Evolutionary conservation across 2,113 vertebrate genomes (phyloP).

Genomic region (Heterochromis multidens): DNA sequence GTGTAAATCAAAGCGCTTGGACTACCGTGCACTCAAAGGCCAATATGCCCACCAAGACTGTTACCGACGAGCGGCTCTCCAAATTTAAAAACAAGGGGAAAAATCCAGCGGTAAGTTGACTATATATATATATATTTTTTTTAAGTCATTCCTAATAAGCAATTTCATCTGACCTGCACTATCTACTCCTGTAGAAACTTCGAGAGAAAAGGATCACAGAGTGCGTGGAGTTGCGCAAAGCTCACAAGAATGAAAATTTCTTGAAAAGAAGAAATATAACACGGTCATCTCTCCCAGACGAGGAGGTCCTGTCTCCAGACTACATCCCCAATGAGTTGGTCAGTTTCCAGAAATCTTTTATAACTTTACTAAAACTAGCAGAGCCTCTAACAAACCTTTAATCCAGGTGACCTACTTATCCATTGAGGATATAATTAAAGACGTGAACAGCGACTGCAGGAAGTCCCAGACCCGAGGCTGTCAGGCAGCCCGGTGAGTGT

Average conservation of each 20-base stretch:
- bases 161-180: accelerated
- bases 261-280: conserved; percentile 83
- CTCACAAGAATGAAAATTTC: conserved; percentile 82
- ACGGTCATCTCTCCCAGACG: conserved; percentile 44
- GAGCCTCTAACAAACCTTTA: not conserved
- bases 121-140: accelerated
- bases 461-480: conserved; percentile 78
- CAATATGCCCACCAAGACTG: conserved; percentile 71
- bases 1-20: not conserved
- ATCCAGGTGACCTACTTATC: conserved; percentile 62
- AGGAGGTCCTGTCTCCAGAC: conserved; percentile 49
- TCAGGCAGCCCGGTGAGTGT: conserved; percentile 82
- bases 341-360: not conserved
- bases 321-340: conserved; percentile 50
- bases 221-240: conserved; percentile 83
- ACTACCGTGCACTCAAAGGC: conserved; percentile 53
- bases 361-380: accelerated
- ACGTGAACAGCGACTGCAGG: conserved; percentile 66
- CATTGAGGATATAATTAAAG: conserved; percentile 77
- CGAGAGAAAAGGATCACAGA: conserved; percentile 76
- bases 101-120: conserved; percentile 75
- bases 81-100: conserved; percentile 91
- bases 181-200: conserved; percentile 66
- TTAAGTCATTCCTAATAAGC: accelerated
- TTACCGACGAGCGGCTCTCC: conserved; percentile 59